These are phyloP conservation scores for Tubulanus polymorphus DNA, from an alignment of 2,888 invertebrate species.

Conservation along the genomic window DNA sequence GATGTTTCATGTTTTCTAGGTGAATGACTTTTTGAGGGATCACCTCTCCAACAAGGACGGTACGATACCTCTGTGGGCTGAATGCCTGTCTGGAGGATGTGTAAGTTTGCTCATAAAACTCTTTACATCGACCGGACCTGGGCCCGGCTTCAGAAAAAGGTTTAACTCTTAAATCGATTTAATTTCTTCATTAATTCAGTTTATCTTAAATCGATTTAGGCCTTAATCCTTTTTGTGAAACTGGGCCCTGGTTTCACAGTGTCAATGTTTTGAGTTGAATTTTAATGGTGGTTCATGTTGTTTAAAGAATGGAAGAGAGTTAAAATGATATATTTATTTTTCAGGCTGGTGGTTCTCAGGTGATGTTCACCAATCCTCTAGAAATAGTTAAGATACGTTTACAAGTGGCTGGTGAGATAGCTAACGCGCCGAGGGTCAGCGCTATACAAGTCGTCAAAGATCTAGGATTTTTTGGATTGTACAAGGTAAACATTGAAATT, in stretches of 20 bases:
- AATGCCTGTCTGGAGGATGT: conserved; percentile 86
- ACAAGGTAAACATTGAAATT: conserved; percentile 75
- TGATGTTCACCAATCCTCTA: conserved; percentile 96
- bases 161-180: too few relatives aligned
- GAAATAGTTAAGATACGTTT: conserved; percentile 99
- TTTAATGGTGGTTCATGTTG: conserved; percentile 13
- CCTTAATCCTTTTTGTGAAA: too few relatives aligned
- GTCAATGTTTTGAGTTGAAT: neutral
- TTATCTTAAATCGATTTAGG: too few relatives aligned
- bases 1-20: conserved; percentile 56
- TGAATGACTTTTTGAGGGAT: conserved; percentile 93
- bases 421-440: conserved; percentile 69
- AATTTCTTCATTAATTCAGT: too few relatives aligned
- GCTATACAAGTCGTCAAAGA: conserved; percentile 81
- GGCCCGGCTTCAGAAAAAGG: too few relatives aligned
- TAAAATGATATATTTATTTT: conserved; percentile 4
- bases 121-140: neutral
- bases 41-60: conserved; percentile 74
- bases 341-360: conserved; percentile 64
- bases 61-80: conserved; percentile 74
- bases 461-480: conserved; percentile 89
- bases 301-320: neutral
- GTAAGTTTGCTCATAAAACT: conserved; percentile 62
- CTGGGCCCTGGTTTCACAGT: neutral
- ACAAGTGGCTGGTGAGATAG: conserved; percentile 97